These are phyloP conservation scores for Hyphantria cunea DNA, from an alignment of 1,140 invertebrate genomes.

Conservation along the genomic window DNA sequence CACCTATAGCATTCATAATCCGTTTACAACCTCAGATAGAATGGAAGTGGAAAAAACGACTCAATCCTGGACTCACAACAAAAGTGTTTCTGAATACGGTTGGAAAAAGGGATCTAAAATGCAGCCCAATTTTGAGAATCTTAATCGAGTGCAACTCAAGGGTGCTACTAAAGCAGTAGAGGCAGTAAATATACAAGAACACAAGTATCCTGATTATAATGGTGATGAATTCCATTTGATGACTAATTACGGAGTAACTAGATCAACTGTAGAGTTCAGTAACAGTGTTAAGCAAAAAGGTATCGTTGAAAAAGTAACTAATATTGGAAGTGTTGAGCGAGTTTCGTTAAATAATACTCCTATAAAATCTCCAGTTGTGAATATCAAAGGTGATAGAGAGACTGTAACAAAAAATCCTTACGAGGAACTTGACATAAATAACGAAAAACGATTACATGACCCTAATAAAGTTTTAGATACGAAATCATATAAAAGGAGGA, in stretches of 20 bases:
- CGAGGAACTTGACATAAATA: neutral
- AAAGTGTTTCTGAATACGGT: constrained; percentile 14
- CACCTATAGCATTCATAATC: constrained; percentile 1
- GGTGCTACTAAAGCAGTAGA: constrained; percentile 30
- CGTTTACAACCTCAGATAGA: constrained; percentile 3
- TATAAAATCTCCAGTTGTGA: constrained; percentile 40
- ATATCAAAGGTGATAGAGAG: constrained; percentile 1
- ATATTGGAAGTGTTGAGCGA: constrained; percentile 44
- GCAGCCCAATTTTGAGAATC: constrained; percentile 27
- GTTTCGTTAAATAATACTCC: constrained; percentile 35
- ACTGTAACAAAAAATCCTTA: constrained; percentile 2
- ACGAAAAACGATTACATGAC: neutral
- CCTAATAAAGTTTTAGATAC: neutral
- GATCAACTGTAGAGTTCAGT: neutral
- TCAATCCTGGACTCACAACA: constrained; percentile 10
- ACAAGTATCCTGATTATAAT: constrained; percentile 19
- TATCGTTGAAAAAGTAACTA: constrained; percentile 43
- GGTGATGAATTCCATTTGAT: constrained; percentile 2
- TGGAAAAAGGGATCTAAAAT: constrained; percentile 10
- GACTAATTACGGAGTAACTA: neutral
- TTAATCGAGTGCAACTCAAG: constrained; percentile 41
- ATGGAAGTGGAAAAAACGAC: constrained; percentile 4
- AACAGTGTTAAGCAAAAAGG: constrained; percentile 24
- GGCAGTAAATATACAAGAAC: constrained; percentile 23
- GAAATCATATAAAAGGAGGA: constrained; percentile 5